Conservation (phyloP, 2,888 invertebrate genomes). For the Cistogaster globosa region DNA sequence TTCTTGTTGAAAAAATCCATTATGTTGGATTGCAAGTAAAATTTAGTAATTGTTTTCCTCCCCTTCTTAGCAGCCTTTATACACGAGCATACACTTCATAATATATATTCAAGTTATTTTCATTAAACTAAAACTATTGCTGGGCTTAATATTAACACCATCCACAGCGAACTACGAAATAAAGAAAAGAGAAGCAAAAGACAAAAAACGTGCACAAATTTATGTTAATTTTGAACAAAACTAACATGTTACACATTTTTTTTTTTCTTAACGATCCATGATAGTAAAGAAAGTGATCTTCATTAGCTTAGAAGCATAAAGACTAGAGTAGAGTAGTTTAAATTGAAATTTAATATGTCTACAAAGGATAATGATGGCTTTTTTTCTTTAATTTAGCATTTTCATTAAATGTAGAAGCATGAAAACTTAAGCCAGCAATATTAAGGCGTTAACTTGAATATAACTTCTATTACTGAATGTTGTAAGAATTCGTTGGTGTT, state of each 20-base stretch:
- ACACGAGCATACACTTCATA: no score
- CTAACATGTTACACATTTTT: slow-evolving; percentile 81
- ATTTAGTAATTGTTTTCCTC: no score
- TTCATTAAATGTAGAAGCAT: background rate
- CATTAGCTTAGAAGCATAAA: slow-evolving; percentile 5
- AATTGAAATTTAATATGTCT: slow-evolving; percentile 58
- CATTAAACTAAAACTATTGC: background rate
- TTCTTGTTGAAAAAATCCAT: no score
- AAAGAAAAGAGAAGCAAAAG: background rate
- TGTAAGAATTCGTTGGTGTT: background rate
- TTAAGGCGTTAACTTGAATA: slow-evolving; percentile 80
- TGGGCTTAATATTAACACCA: slow-evolving; percentile 32
- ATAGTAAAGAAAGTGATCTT: slow-evolving; percentile 53
- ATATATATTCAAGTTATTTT: no score
- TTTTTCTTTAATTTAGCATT: slow-evolving; percentile 1
- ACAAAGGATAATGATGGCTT: slow-evolving; percentile 59
- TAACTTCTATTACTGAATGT: slow-evolving; percentile 72
- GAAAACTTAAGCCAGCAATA: slow-evolving; percentile 8
- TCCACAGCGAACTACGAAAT: background rate
- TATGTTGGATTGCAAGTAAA: no score
- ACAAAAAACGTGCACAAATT: slow-evolving; percentile 74
- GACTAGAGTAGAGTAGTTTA: slow-evolving; percentile 28
- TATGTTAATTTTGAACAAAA: slow-evolving; percentile 81
- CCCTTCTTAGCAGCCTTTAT: no score
- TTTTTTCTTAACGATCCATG: slow-evolving; percentile 64